Evolutionary conservation across 2,888 invertebrate genomes (phyloP).

Genomic region (Luperina testacea): DNA sequence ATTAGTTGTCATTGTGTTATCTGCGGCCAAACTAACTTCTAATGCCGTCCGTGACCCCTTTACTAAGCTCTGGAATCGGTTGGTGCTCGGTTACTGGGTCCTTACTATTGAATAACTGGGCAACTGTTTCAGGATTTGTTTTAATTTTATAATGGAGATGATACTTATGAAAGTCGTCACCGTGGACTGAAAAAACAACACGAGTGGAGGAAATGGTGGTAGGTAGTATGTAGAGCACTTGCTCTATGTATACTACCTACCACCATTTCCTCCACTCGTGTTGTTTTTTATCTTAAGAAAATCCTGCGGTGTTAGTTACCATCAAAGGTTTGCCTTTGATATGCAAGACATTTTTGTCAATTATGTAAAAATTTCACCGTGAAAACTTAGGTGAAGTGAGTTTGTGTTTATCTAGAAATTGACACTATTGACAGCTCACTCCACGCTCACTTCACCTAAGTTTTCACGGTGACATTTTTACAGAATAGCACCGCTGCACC

Average conservation of each 20-base stretch:
- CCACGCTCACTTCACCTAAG: no score
- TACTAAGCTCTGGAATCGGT: constrained; percentile 69
- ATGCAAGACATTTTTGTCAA: background rate
- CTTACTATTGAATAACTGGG: constrained; percentile 61
- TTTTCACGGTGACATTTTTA: no score
- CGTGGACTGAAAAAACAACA: no score
- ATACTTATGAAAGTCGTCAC: background rate
- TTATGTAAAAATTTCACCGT: no score
- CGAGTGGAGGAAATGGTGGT: no score
- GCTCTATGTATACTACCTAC: no score
- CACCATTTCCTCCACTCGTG: background rate
- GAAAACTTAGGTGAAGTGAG: no score
- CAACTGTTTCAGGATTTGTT: background rate
- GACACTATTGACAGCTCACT: no score
- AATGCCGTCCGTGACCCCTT: constrained; percentile 77
- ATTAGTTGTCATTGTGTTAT: constrained; percentile 78
- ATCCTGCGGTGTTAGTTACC: background rate
- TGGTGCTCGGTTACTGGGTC: constrained; percentile 65
- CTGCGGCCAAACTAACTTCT: constrained; percentile 71
- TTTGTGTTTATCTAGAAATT: no score
- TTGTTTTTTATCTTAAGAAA: no score
- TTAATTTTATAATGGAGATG: background rate
- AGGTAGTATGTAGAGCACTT: no score
- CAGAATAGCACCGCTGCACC: no score
- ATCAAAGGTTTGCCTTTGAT: background rate